Base-by-base conservation (phyloP, 2,888 invertebrate genomes). In the Adineta ricciae region DNA sequence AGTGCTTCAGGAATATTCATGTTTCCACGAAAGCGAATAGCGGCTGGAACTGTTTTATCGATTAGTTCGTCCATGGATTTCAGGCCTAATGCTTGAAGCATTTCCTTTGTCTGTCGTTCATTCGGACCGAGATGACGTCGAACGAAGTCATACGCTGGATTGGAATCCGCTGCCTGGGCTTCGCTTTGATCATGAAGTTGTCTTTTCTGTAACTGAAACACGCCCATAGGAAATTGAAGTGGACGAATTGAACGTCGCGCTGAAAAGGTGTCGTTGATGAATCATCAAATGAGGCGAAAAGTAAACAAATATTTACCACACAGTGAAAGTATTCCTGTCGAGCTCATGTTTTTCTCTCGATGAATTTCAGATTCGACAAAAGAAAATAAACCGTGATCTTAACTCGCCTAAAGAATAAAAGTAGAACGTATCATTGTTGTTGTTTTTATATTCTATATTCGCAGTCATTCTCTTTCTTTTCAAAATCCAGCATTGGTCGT, bases 41-140 rank as follows among this genome's bases (percentile, higher is more conserved):
- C 46, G 36, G 83, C 21, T 24, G 85, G 85, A 19, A 85, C 78
- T n/a, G 85, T 85, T 32, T 82, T 73, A 16, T 52, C 78, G 52
- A 84, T 56, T 38, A 85, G 41, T 56, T 85, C 85, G 21, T 85
- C 85, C 27, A 85, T 21, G 8, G 50, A 46, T 78, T 72, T 52
- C 11, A 85, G 2, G 27, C 83, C 83, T 27, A 85, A 41, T 73
- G 41, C n/a, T 11, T 73, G 52, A n/a, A 85, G 83, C 85, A 85
- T 85, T 78, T 78, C 85, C 21, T 73, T 36, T 36, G 83, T 83
- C 19, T 85, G 72, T 49, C 50, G 56, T 78, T 32, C 46, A 56
- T 82, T 82, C 19, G 83, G 73, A 36, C 85, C 85, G 9, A 85
- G 38, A 72, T 85, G 85, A 52, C 85, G 73, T 19, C 64, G 83